phyloP scores from a whole-genome alignment of 2,113 vertebrate genomes.

The Dissostichus mawsoni region DNA sequence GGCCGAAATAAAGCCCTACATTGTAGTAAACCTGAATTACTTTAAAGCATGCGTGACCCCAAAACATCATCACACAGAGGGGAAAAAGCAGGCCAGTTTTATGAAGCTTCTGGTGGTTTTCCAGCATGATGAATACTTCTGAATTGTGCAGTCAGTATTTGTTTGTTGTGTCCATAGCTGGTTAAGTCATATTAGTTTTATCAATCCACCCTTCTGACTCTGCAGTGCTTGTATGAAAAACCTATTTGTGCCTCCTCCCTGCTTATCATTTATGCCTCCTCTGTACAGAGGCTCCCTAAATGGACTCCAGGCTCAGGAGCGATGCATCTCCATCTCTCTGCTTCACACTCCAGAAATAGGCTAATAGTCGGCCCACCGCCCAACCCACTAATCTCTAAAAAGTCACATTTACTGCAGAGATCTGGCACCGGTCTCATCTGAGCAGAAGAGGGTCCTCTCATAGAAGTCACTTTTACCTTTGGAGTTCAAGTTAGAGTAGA shows the following conservation, averaged over 20 bases:
- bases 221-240: conserved; percentile 10
- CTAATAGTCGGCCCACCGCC: conserved; percentile 19
- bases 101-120: conserved; percentile 6
- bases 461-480: neutral
- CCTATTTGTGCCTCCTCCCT: conserved; percentile 5
- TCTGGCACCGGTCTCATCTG: conserved; percentile 38
- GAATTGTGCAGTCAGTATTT: conserved; percentile 18
- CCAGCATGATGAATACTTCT: neutral
- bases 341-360: conserved; percentile 59
- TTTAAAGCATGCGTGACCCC: neutral
- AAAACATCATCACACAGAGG: neutral
- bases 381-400: conserved; percentile 45
- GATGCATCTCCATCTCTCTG: conserved; percentile 50
- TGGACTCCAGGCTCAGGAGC: conserved; percentile 32
- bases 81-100: neutral
- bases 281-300: conserved; percentile 31
- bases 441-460: neutral
- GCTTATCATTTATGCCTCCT: conserved; percentile 22
- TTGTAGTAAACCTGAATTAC: neutral
- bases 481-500: neutral
- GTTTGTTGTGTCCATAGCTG: conserved; percentile 22
- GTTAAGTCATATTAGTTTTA: conserved; percentile 31
- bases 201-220: conserved; percentile 19
- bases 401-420: conserved; percentile 32
- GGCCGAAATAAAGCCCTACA: neutral